A percentile compares a stretch with the other conserved stretches of the same genome.
These are phyloP conservation scores for Timema cristinae DNA, from an alignment of 2,888 invertebrate species.

Conservation along the genomic window DNA sequence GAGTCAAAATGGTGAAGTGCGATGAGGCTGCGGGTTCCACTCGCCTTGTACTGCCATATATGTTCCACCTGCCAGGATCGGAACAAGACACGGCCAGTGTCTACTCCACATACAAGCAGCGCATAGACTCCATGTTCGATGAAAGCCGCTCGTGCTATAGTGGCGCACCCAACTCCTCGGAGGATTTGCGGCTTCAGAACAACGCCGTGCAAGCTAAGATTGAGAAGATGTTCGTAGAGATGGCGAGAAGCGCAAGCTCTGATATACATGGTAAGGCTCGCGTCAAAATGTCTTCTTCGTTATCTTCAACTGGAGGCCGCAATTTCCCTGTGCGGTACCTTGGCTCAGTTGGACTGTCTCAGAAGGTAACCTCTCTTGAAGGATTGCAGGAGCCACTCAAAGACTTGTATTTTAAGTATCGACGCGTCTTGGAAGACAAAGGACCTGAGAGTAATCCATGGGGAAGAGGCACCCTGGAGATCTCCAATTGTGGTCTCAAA, in stretches of 20 bases:
- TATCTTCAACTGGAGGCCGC: constrained; percentile 19
- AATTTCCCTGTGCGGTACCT: constrained; percentile 65
- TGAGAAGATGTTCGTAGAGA: constrained; percentile 78
- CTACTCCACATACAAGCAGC: constrained; percentile 72
- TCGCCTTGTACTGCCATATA: too few relatives aligned
- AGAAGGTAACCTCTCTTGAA: constrained; percentile 75
- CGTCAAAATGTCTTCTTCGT: constrained; percentile 37
- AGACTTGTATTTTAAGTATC: constrained; percentile 56
- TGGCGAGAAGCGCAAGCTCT: constrained; percentile 55
- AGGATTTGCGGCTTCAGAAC: too few relatives aligned
- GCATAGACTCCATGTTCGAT: constrained; percentile 83
- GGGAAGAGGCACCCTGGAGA: constrained; percentile 50
- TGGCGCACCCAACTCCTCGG: too few relatives aligned
- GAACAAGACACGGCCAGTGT: constrained; percentile 32
- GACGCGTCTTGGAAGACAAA: constrained; percentile 45
- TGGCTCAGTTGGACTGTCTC: constrained; percentile 72
- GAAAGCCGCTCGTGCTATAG: constrained; percentile 49
- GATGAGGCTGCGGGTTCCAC: too few relatives aligned
- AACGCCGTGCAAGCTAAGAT: constrained; percentile 82
- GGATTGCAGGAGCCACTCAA: constrained; percentile 77
- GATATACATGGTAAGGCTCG: constrained; percentile 40
- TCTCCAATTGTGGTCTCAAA: constrained; percentile 65
- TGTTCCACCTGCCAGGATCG: background rate
- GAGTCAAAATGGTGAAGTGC: too few relatives aligned
- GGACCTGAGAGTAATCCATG: constrained; percentile 45